Base-by-base conservation (phyloP, 2,113 vertebrate species). In the Lepus europaeus region DNA sequence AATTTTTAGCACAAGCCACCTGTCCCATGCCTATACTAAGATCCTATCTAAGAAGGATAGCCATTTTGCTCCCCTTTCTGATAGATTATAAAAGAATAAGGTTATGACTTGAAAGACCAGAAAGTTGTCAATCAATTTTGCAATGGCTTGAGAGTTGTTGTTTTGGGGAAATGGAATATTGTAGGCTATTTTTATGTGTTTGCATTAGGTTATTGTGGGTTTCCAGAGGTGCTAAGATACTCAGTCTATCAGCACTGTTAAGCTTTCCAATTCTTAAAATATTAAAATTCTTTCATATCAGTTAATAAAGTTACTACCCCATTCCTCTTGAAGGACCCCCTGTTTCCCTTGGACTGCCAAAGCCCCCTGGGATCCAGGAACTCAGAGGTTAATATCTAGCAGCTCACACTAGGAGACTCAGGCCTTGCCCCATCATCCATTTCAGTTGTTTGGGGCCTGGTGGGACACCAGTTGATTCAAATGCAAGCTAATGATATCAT, bases 61-160 rank as follows among this genome's bases (percentile, higher is more conserved):
- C 39, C n/a, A 33, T 72, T 92, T 89, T 87, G 27, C 9, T 14
- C 27, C n/a, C n/a, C 16, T 33, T 89, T 91, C 80, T 87, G 25
- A 51, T 93, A 66, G 23, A 1, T 73, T 81, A 74, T 10, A 59
- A 80, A 92, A 70, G 11, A 93, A 33, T 25, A 89, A 76, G 13
- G 6, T 76, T 91, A 56, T 86, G 36, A 77, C 63, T 91, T 94
- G 27, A 59, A 90, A 93, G 25, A 14, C 27, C 72, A 84, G 88
- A 95, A 79, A 91, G 31, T 93, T 89, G 23, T 22, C 56, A 45
- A 31, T 69, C 81, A 77, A 87, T 86, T 23, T 33, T 86, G 51
- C 59, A 89, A 31, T 69, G 29, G 33, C 12, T 79, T 74, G n/a
- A 49, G 31, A 85, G 36, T 53, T 88, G 31, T 25, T 95, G 45